Percentiles rank a stretch among this genome's conserved stretches.
phyloP scores from a whole-genome alignment of 2,113 vertebrate species.

The Uropsilus gracilis region DNA sequence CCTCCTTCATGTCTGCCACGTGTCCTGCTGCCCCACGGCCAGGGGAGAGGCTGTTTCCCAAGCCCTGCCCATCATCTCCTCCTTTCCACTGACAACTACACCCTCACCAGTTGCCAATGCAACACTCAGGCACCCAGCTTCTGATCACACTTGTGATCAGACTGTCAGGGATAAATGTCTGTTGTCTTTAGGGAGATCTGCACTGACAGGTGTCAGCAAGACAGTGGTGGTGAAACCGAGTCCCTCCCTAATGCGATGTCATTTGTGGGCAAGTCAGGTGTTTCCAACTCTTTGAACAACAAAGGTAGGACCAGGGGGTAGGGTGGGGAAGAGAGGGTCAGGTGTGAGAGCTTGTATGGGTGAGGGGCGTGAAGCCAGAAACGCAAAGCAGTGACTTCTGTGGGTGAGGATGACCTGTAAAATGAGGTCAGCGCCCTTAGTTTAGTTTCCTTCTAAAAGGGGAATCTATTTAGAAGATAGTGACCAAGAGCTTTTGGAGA shows the following conservation, averaged over 20 bases:
- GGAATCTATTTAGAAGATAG: neutral
- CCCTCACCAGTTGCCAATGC: neutral
- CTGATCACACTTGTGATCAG: neutral
- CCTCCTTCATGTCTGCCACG: neutral
- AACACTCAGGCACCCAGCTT: neutral
- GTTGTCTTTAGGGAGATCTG: constrained; percentile 37
- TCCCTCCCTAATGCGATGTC: neutral
- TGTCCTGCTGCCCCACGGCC: neutral
- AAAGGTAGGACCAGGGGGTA: neutral
- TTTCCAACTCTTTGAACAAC: neutral
- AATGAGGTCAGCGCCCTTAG: neutral
- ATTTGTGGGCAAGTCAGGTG: neutral
- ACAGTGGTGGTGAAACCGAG: neutral
- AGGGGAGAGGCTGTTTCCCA: neutral
- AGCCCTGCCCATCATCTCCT: neutral
- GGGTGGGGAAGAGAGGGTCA: neutral
- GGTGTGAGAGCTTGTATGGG: neutral
- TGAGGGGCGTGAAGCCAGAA: neutral
- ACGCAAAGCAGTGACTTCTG: neutral
- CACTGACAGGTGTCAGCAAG: neutral
- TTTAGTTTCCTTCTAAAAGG: neutral
- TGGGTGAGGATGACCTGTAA: accelerated
- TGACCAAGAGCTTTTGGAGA: neutral
- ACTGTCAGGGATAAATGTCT: constrained; percentile 25
- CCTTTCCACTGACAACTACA: neutral